A percentile compares a stretch with the other conserved stretches of the same genome.
Conservation (phyloP, 2,113 vertebrate species). For the Oxyura jamaicensis region DNA sequence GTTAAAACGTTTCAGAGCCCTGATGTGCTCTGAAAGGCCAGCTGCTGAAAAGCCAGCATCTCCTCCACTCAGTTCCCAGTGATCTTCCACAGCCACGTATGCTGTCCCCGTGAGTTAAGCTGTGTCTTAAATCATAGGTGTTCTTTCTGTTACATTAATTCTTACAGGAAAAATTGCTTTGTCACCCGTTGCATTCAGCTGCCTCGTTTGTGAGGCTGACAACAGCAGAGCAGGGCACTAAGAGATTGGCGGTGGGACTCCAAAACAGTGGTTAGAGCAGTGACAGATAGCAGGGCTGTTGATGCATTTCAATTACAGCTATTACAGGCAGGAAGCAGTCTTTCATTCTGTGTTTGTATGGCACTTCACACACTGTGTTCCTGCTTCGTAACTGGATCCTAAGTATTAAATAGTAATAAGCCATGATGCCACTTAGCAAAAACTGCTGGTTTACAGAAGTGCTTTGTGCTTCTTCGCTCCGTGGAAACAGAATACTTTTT, state of each 20-base stretch:
- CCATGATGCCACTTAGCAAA: background rate
- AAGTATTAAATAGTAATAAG: constrained; percentile 20
- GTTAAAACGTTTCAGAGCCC: background rate
- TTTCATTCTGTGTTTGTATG: background rate
- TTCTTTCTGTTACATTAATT: background rate
- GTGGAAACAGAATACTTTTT: background rate
- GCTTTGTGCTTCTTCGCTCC: background rate
- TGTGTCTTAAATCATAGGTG: background rate
- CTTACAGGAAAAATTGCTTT: background rate
- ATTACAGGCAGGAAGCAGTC: background rate
- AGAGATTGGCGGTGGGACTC: background rate
- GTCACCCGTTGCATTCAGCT: background rate
- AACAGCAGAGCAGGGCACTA: background rate
- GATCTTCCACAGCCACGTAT: fast-evolving
- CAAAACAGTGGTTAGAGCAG: background rate
- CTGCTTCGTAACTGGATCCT: background rate
- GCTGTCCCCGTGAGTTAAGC: background rate
- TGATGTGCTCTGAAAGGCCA: background rate
- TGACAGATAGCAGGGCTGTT: background rate
- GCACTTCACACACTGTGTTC: background rate
- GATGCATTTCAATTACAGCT: background rate
- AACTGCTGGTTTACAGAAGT: constrained; percentile 23
- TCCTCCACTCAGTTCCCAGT: background rate
- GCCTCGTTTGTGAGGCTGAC: background rate
- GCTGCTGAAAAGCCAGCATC: background rate